phyloP scores from a whole-genome alignment of 2,113 vertebrate species.

The Zingel zingel region DNA sequence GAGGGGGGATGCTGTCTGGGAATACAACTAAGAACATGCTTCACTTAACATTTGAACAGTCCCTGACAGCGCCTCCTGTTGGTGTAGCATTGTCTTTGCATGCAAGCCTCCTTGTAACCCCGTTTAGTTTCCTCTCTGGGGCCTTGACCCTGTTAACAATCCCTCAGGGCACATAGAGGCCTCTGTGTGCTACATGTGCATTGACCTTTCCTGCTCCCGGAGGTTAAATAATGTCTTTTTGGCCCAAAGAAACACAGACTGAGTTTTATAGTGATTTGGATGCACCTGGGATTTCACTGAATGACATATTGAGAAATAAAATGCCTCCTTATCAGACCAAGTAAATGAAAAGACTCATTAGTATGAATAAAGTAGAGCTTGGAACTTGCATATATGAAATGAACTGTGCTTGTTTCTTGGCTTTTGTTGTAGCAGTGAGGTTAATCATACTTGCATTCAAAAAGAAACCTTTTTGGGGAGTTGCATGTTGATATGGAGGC shows the following conservation, averaged over 20 bases:
- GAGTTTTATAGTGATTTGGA: conserved; percentile 39
- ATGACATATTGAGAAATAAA: conserved; percentile 34
- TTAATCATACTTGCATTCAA: conserved; percentile 8
- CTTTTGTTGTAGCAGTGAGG: conserved; percentile 18
- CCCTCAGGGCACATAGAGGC: conserved; percentile 66
- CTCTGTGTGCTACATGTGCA: conserved; percentile 69
- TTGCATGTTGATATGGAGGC: conserved; percentile 44
- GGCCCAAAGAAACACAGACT: conserved; percentile 52
- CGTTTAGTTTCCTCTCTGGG: conserved; percentile 69
- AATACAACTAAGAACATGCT: conserved; percentile 78
- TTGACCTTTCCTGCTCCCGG: conserved; percentile 74
- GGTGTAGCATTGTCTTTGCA: conserved; percentile 65
- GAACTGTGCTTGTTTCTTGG: conserved; percentile 5
- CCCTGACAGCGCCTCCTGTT: conserved; percentile 78
- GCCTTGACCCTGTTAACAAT: conserved; percentile 78
- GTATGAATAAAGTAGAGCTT: background rate
- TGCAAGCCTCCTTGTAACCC: conserved; percentile 55
- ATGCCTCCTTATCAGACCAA: background rate
- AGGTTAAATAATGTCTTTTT: conserved; percentile 72
- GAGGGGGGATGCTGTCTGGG: conserved; percentile 70
- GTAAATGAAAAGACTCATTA: background rate
- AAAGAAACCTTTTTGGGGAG: conserved; percentile 37
- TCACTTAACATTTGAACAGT: conserved; percentile 62
- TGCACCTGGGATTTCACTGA: conserved; percentile 60
- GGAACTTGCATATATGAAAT: background rate